phyloP scores from a whole-genome alignment of 2,888 invertebrate species.

The Nymphalis urticae region DNA sequence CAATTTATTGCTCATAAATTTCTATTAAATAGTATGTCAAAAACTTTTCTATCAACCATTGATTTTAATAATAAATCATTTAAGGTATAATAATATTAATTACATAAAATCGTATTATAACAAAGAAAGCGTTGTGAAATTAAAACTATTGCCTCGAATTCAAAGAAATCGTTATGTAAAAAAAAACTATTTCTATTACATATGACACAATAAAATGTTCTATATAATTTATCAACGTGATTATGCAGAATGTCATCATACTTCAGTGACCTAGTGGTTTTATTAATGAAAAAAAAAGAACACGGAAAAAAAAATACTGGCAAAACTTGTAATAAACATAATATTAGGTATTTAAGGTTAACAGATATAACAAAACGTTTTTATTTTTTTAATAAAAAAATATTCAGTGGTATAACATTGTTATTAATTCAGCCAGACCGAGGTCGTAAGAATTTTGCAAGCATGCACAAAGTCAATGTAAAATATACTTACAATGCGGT shows the following conservation, averaged over 20 bases:
- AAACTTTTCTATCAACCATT: too few relatives aligned
- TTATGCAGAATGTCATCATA: background rate
- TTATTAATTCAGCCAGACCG: conserved; percentile 8
- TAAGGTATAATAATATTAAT: too few relatives aligned
- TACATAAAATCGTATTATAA: background rate
- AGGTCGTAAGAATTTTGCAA: conserved; percentile 28
- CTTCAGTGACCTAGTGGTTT: conserved; percentile 2
- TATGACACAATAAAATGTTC: conserved; percentile 1
- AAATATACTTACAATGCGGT: background rate
- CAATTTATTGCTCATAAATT: too few relatives aligned
- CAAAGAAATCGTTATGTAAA: conserved; percentile 6
- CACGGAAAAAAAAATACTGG: background rate
- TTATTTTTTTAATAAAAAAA: background rate
- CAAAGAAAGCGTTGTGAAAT: background rate
- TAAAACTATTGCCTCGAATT: conserved; percentile 3
- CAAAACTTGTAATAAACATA: too few relatives aligned
- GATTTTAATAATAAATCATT: too few relatives aligned
- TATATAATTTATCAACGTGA: background rate
- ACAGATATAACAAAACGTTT: too few relatives aligned
- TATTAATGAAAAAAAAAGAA: background rate
- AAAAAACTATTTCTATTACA: conserved; percentile 11
- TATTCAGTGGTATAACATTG: background rate
- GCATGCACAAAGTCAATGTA: conserved; percentile 17
- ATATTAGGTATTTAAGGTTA: too few relatives aligned
- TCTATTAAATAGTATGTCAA: too few relatives aligned